Percentiles rank a stretch among this genome's conserved stretches.
Conservation (phyloP, 2,888 invertebrate species). For the Amphipyra berbera region DNA sequence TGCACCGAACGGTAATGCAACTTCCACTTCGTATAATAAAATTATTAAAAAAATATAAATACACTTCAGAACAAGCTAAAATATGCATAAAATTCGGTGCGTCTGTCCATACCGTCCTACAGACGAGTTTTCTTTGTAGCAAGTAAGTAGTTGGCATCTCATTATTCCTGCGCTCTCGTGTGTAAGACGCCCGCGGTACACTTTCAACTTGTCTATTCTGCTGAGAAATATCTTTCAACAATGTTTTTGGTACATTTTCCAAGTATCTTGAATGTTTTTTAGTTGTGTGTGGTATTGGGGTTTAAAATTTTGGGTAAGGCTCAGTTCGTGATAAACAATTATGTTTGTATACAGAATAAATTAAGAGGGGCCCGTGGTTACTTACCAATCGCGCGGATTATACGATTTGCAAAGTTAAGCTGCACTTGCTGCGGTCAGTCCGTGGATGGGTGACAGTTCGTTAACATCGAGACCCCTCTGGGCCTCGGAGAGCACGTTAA, state of each 20-base stretch:
- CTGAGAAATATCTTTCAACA: conserved; percentile 45
- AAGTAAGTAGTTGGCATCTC: conserved; percentile 77
- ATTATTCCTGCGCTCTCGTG: conserved; percentile 82
- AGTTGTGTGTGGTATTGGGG: background rate
- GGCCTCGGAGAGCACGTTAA: no score
- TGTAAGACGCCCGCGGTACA: conserved; percentile 68
- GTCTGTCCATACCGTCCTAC: conserved; percentile 59
- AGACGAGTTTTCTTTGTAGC: conserved; percentile 68
- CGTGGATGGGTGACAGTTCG: no score
- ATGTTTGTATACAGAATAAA: no score
- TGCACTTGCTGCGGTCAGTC: no score
- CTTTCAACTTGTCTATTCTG: conserved; percentile 51
- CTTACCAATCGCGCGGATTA: no score
- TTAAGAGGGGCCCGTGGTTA: no score
- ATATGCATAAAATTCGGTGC: conserved; percentile 34
- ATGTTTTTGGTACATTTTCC: conserved; percentile 44
- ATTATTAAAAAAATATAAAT: background rate
- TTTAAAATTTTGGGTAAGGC: background rate
- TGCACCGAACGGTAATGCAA: no score
- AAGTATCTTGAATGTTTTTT: conserved; percentile 18
- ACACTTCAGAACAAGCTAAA: conserved; percentile 10
- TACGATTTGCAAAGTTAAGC: no score
- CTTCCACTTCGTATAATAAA: background rate
- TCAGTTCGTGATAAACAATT: no score
- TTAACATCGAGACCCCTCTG: no score